phyloP scores from a whole-genome alignment of 2,113 vertebrate genomes.

The Antechinus stuartii region DNA sequence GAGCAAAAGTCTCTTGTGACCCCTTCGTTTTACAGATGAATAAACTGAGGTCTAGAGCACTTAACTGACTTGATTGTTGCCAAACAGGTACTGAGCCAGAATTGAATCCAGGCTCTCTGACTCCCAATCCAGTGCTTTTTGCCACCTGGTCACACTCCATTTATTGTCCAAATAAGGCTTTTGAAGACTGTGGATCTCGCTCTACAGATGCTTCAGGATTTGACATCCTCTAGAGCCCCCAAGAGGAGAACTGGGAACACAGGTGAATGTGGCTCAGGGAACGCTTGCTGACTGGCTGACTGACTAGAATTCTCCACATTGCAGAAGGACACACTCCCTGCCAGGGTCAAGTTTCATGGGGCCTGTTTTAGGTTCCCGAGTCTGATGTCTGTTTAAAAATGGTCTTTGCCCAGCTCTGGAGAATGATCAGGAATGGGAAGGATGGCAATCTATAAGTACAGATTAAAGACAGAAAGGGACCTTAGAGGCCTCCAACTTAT shows the following conservation, averaged over 20 bases:
- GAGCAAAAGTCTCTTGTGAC: background rate
- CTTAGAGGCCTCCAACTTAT: background rate
- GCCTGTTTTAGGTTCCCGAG: background rate
- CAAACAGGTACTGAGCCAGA: background rate
- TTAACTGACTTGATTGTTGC: rapidly evolving
- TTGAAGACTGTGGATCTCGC: background rate
- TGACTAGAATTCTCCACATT: background rate
- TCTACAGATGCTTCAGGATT: background rate
- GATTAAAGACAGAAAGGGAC: background rate
- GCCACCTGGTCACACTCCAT: background rate
- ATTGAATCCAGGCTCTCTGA: background rate
- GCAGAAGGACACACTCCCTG: background rate
- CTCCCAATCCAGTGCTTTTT: background rate
- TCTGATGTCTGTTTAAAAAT: background rate
- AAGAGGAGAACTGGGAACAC: background rate
- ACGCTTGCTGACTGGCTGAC: background rate
- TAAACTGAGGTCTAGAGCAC: rapidly evolving
- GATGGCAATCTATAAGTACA: background rate
- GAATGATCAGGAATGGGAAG: background rate
- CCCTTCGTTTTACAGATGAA: rapidly evolving
- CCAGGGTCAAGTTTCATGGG: background rate
- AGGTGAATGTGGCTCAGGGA: background rate
- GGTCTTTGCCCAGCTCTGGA: background rate
- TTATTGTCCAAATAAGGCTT: background rate
- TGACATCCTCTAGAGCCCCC: background rate